phyloP scores from a whole-genome alignment of 2,113 vertebrate genomes.

The Excalfactoria chinensis region DNA sequence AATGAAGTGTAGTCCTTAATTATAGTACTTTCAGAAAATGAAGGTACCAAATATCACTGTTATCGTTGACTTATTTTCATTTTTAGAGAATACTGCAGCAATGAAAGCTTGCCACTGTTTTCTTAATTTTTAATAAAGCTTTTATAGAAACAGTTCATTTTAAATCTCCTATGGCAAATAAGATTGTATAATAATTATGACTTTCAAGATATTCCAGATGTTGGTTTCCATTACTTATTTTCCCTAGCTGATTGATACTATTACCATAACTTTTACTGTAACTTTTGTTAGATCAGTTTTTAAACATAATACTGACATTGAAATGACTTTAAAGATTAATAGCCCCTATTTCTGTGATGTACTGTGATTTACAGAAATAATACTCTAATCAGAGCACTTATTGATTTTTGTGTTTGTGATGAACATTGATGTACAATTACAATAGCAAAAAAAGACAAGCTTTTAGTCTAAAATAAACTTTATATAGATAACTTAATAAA shows the following conservation, averaged over 20 bases:
- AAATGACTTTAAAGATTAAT: background rate
- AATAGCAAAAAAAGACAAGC: background rate
- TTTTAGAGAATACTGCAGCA: background rate
- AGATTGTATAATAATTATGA: background rate
- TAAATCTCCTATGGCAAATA: background rate
- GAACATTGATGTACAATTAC: background rate
- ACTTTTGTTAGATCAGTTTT: background rate
- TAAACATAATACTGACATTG: background rate
- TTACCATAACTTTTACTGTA: background rate
- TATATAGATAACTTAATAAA: background rate
- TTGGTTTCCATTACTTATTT: background rate
- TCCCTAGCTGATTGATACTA: background rate
- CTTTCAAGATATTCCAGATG: background rate
- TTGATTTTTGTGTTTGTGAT: background rate
- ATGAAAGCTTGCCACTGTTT: background rate
- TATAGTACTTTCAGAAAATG: background rate
- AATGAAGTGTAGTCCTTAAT: background rate
- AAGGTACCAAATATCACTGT: background rate
- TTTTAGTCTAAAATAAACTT: background rate
- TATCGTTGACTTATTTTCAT: background rate
- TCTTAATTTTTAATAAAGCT: background rate
- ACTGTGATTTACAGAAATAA: background rate
- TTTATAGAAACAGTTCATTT: background rate
- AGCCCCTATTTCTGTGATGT: background rate
- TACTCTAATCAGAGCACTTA: background rate